Evolutionary conservation across 2,888 invertebrate species (phyloP).

Genomic region (Clanis bilineata): DNA sequence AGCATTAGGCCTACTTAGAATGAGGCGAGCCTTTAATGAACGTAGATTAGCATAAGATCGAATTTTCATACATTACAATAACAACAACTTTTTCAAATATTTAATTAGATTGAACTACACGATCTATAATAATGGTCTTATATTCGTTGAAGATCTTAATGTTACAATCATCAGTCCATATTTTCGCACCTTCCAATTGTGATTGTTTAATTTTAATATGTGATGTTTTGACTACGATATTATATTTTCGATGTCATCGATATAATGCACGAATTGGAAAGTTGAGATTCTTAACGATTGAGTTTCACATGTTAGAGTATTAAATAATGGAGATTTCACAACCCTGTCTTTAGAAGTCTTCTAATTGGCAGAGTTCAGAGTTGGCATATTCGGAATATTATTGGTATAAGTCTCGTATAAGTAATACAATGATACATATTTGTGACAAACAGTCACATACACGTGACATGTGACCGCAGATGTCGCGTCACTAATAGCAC

Average conservation of each 20-base stretch:
- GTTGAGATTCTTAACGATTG: not conserved
- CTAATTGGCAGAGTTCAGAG: not conserved
- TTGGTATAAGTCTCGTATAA: not conserved
- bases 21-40: not conserved
- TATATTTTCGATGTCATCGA: not conserved
- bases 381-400: not conserved
- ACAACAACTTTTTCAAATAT: not conserved
- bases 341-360: not conserved
- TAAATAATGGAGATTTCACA: not conserved
- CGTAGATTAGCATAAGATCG: not conserved
- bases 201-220: not conserved
- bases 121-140: slow-evolving; percentile 25
- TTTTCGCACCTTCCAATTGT: slow-evolving; percentile 27
- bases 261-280: not conserved
- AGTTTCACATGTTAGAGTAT: not conserved
- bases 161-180: slow-evolving; percentile 43
- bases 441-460: not conserved
- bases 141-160: slow-evolving; percentile 51
- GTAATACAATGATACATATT: not conserved
- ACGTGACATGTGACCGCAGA: not conserved
- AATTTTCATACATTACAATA: not conserved
- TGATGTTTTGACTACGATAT: not conserved
- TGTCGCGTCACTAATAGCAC: not conserved
- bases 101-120: slow-evolving; percentile 3
- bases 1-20: not conserved